phyloP scores from a whole-genome alignment of 30 jellyfish, hydroid and myxozoan genomes.

The Aurelia sp. region DNA sequence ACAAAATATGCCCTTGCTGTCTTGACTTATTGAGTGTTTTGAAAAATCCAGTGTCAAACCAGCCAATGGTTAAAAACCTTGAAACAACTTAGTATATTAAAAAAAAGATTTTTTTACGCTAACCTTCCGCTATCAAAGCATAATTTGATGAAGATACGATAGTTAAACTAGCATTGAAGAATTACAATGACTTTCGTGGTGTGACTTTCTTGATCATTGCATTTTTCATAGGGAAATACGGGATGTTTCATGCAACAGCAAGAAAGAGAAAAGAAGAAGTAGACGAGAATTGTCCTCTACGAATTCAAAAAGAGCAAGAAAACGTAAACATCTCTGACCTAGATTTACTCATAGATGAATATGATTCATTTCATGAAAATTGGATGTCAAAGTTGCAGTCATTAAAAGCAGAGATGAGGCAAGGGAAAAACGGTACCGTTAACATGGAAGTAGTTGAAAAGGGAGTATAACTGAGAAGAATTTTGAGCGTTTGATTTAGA shows the following conservation, averaged over 20 bases:
- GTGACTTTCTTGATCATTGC: too few species aligned
- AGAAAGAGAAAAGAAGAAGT: slow-evolving; percentile 26
- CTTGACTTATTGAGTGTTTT: too few species aligned
- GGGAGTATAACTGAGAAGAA: neutral
- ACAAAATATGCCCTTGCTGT: too few species aligned
- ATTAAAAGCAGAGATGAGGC: slow-evolving; percentile 19
- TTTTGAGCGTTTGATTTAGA: too few species aligned
- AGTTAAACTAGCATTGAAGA: too few species aligned
- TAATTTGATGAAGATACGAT: too few species aligned
- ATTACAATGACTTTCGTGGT: too few species aligned
- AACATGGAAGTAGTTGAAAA: slow-evolving; percentile 28
- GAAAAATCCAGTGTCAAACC: too few species aligned
- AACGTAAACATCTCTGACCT: slow-evolving; percentile 23
- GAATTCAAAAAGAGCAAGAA: slow-evolving; percentile 7
- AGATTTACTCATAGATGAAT: slow-evolving; percentile 73
- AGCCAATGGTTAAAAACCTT: too few species aligned
- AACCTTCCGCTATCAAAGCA: too few species aligned
- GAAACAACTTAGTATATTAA: too few species aligned
- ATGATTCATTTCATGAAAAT: slow-evolving; percentile 74
- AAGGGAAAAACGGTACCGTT: slow-evolving; percentile 38
- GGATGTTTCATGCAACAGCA: slow-evolving; percentile 67
- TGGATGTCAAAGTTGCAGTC: slow-evolving; percentile 72
- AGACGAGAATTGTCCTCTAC: slow-evolving; percentile 7
- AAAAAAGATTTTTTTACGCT: too few species aligned
- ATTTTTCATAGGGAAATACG: slow-evolving; percentile 41